Evolutionary conservation across 2,888 invertebrate genomes (phyloP), one percentile per base, ranked within the genome.

Genomic region (Nomada goodeniana): DNA sequence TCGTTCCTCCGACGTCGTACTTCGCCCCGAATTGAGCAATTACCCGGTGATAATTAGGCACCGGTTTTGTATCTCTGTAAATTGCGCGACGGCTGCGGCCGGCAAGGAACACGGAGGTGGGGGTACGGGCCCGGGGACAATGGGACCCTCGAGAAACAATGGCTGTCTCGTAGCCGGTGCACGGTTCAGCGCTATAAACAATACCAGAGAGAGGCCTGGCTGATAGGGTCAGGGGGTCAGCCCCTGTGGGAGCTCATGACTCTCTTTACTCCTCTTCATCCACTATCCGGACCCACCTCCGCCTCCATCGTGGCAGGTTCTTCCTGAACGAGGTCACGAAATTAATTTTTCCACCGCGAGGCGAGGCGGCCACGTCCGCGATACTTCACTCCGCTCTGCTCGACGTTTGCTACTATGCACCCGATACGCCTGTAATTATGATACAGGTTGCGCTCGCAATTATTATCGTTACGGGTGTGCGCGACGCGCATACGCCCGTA

Each of bases 181-280:
- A 86, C 88, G 89, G 89, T 88, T 89, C 88, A 89, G 69, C 89
- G 89, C 89, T 89, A 90, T 91, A 90, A 92, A 90, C 90, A 92
- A 91, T 92, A 90, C 91, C 89, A 86, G 88, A 82, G 87, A 89
- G 89, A 86, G 89, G 88, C 87, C 88, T 76, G 90, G 87, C 91
- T 91, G 92, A 92, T 92, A 90, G 92, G 92, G 93, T 91, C 92
- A 89, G 20, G 75, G 80, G 92, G 92, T 93, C 92, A 91, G 90
- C 91, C 92, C 91, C 92, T 91, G 92, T 91, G 92, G 92, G 92
- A 93, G 92, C 92, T 92, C 91, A 91, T 90, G 91, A 90, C 92
- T 92, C 92, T 92, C 89, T 89, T 90, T 90, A 83, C 89, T 90
- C 86, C 89, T 90, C 89, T 89, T 91, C 86, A 85, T 85, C 89